Evolutionary conservation across 2,113 vertebrate genomes (phyloP).

Genomic region (Mystacornis crossleyi): DNA sequence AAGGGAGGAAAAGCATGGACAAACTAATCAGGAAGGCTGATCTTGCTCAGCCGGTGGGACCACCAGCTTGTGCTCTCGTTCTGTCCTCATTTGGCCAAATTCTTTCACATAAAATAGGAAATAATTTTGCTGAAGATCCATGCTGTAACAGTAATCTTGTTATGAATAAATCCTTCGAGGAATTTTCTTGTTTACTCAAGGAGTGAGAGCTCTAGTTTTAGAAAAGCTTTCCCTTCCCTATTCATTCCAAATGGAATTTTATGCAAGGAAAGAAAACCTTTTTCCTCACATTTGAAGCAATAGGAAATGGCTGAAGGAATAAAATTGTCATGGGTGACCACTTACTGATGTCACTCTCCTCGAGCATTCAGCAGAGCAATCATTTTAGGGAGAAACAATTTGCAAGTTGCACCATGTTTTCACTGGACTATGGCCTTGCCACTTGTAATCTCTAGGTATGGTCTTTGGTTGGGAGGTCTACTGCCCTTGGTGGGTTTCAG

Average conservation of each 20-base stretch:
- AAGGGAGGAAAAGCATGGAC: not conserved
- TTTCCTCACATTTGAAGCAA: not conserved
- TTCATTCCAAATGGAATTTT: not conserved
- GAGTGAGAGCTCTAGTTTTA: not conserved
- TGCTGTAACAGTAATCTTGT: not conserved
- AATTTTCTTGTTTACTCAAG: not conserved
- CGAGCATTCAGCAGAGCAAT: not conserved
- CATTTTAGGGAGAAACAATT: conserved; percentile 21
- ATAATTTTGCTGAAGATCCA: not conserved
- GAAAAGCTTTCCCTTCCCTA: not conserved
- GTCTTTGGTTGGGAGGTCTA: not conserved
- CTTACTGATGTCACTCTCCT: not conserved
- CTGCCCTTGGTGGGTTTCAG: conserved; percentile 40
- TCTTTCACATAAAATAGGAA: not conserved
- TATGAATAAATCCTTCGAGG: not conserved
- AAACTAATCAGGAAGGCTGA: not conserved
- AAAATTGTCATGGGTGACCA: not conserved
- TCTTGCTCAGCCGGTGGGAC: not conserved
- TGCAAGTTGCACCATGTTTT: not conserved
- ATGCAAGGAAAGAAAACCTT: not conserved
- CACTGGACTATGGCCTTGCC: not conserved
- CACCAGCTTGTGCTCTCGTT: not conserved
- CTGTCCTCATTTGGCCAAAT: not conserved
- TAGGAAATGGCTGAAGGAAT: not conserved
- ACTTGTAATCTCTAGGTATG: conserved; percentile 1